A percentile compares a stretch with the other conserved stretches of the same genome.
Evolutionary conservation across 2,113 vertebrate genomes (phyloP).

Genomic region (Amphiprion ocellaris): DNA sequence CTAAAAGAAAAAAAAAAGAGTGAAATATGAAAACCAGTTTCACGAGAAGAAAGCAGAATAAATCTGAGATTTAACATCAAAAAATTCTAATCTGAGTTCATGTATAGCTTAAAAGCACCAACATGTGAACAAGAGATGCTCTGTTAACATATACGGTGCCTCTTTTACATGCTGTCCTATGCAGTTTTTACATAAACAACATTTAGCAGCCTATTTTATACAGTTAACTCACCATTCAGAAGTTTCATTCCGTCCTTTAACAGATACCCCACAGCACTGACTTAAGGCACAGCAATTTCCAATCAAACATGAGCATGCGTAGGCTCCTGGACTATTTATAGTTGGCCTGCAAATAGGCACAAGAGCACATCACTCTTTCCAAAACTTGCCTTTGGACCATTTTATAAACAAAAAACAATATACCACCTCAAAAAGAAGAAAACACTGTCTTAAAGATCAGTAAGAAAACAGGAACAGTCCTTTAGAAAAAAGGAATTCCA

Average conservation of each 20-base stretch:
- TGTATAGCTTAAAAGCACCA: neutral
- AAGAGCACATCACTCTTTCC: conserved; percentile 79
- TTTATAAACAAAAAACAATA: conserved; percentile 37
- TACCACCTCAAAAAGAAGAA: neutral
- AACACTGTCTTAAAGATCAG: neutral
- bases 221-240: conserved; percentile 74
- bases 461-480: neutral
- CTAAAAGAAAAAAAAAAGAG: conserved; percentile 30
- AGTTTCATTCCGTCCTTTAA: conserved; percentile 74
- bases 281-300: conserved; percentile 80
- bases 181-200: neutral
- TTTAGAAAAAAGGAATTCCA: neutral
- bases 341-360: conserved; percentile 84
- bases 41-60: neutral
- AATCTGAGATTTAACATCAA: neutral
- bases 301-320: conserved; percentile 85
- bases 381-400: conserved; percentile 66
- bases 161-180: neutral
- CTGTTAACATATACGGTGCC: neutral
- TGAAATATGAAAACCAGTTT: neutral
- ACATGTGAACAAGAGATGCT: conserved; percentile 25
- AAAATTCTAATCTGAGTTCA: neutral
- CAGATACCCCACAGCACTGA: conserved; percentile 73
- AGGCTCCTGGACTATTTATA: conserved; percentile 82
- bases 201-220: conserved; percentile 4